Evolutionary conservation across 2,888 invertebrate species (phyloP), one percentile per base, ranked within the genome.

Genomic region (Argyresthia goedartella): DNA sequence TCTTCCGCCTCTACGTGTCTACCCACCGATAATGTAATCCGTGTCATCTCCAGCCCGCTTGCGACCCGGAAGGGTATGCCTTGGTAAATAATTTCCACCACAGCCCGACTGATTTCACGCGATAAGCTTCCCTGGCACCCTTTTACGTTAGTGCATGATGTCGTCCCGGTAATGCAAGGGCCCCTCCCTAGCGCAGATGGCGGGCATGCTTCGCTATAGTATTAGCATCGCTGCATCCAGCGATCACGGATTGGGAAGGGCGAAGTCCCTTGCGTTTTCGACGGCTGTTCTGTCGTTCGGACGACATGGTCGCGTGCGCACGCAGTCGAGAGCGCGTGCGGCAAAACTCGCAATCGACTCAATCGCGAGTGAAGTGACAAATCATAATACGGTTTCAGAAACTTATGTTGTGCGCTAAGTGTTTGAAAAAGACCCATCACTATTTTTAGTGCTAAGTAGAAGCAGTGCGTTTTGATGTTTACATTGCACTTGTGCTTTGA

Each of bases 111-210:
- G 81, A 81, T 82, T 73, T 75, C 76, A 76, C 74, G 71, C 77
- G 81, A 82, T 84, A 82, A 79, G 74, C 75, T 71, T 25, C 25
- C 25, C 25, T 25, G 25, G 66, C 71, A 73, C 71, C 76, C 81
- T 81, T 81, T 77, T 73, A 71, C 67, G 73, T 69, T 74, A 80
- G 76, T 84, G 85, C 85, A 86, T 86, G 85, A 86, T 73, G 78
- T 77, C 85, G 76, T 85, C 85, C 86, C 77, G 61, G 73, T 85
- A 86, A 84, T 84, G 85, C 80, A 76, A 71, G 75, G 80, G 77
- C 73, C 76, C 72, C 73, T 71, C 76, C 78, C 73, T 65, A 69
- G 51, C 76, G 71, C 85, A 85, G 85, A 85, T 85, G 85, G 81
- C 78, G 44, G 44, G 15, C 14, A 44, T 15, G 25, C 14, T 25